phyloP scores from a whole-genome alignment of 2,113 vertebrate genomes.

The Dunckerocampus dactyliophorus region DNA sequence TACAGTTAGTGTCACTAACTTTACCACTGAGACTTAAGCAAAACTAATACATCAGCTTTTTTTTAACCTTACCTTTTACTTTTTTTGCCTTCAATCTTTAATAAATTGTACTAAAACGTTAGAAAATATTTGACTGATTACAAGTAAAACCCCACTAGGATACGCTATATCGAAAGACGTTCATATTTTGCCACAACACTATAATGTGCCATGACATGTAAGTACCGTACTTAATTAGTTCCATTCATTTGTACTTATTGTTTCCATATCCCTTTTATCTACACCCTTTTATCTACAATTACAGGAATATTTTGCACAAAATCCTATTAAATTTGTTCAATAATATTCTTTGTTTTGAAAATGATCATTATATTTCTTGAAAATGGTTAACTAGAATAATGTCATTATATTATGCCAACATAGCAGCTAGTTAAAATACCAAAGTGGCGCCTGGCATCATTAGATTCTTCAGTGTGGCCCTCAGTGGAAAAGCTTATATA shows the following conservation, averaged over 20 bases:
- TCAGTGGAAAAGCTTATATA: too few relatives aligned
- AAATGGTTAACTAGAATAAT: background rate
- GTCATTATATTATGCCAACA: background rate
- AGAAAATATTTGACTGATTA: too few relatives aligned
- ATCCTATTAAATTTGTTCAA: background rate
- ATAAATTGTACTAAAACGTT: background rate
- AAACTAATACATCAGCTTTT: background rate
- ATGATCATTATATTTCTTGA: background rate
- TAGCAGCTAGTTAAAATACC: background rate
- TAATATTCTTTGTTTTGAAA: background rate
- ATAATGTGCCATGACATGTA: too few relatives aligned
- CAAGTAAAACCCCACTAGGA: too few relatives aligned
- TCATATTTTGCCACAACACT: too few relatives aligned
- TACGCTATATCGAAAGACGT: background rate
- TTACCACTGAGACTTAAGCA: background rate
- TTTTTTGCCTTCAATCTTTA: background rate
- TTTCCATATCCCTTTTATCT: too few relatives aligned
- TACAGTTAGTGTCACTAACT: background rate
- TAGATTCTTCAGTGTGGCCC: too few relatives aligned
- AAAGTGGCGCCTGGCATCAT: too few relatives aligned
- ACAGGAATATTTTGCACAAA: background rate
- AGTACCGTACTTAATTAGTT: too few relatives aligned
- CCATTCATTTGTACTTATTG: too few relatives aligned
- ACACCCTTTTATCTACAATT: too few relatives aligned
- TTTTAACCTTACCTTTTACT: too few relatives aligned